Evolutionary conservation across 2,797 vertebrate genomes (phyloP).

Genomic region (Urophycis tenuis): DNA sequence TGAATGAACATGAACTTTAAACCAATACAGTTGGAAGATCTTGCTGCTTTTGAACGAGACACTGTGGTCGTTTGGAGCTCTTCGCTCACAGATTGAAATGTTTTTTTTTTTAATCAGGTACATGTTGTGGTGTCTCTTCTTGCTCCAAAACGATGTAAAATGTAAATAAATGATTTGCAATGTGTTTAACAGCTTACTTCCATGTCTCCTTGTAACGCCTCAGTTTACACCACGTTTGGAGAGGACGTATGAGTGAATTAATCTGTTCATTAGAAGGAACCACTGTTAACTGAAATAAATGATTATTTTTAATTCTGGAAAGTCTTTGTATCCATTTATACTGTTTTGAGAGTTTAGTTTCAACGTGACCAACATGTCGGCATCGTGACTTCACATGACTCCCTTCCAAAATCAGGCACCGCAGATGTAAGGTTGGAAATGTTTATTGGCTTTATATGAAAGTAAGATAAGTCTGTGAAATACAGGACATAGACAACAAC

Average conservation of each 20-base stretch:
- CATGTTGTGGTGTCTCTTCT: conserved; percentile 24
- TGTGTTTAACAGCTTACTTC: conserved; percentile 25
- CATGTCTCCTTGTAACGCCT: no score
- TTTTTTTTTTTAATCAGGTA: conserved; percentile 48
- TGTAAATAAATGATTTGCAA: conserved; percentile 30
- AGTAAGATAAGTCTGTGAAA: conserved; percentile 48
- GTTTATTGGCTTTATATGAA: conserved; percentile 69
- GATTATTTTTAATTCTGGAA: conserved; percentile 56
- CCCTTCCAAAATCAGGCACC: not conserved
- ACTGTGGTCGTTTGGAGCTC: conserved; percentile 16
- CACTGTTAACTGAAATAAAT: conserved; percentile 68
- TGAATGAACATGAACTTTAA: not conserved
- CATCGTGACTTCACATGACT: no score
- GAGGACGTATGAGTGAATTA: conserved; percentile 48
- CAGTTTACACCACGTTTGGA: conserved; percentile 49
- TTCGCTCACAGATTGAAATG: conserved; percentile 26
- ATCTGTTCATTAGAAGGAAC: conserved; percentile 50
- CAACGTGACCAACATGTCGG: no score
- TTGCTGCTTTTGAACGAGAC: conserved; percentile 24
- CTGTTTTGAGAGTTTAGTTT: no score
- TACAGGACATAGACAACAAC: conserved; percentile 43
- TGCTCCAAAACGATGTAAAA: conserved; percentile 27
- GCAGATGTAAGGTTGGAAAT: conserved; percentile 47
- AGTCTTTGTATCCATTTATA: not conserved
- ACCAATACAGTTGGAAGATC: conserved; percentile 23